Base-by-base conservation (phyloP, 2,797 vertebrate species). In the Centropyge bicolor region DNA sequence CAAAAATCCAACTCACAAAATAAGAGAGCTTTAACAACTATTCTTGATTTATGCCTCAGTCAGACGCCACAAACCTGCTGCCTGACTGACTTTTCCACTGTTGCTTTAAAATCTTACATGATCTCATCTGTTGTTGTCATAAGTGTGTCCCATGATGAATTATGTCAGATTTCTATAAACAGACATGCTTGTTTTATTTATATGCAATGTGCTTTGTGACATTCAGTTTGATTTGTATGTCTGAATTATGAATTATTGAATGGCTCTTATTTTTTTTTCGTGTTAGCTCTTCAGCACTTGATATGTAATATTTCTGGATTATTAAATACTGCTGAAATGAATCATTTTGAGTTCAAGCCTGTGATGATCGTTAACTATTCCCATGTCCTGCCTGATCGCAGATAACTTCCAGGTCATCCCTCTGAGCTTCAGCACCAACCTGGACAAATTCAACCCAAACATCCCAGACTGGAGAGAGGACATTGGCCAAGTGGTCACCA, bases 391-490 rank as follows among this genome's bases (percentile, higher is more conserved):
- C 48, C 27, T 0, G 8, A 66, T 70, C 46, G 35, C 92, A 99
- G 98, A 97, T 89, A 71, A 96, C 78, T 98, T 98, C 81, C 96
- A 98, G 84, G 88, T 97, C 43, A 95, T 99, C 89, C 96, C 97
- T 6, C 94, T 99, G 83, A 95, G 94, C 87, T 99, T 99, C 91
- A 98, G 97, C 84, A 92, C 84, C 27, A 95, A 96, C 78, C 92
- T 99, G 91, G 98, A 99, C 61, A 75, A 63, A 31, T 96, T 96
- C 87, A 99, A 99, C 89, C 98, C 98, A 0, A 96, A 98, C 91
- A 96, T 98, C 38, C 97, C 97, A 0, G 97, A 97, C 77, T 99
- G 98, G 98, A 95, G 98, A 75, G 94, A 96, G 69, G 98, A 99
- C 60, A 84, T 99, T 0, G 98, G 97, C 46, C 95, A 95, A 62